These are phyloP conservation scores for Drosophila oshimai DNA, from an alignment of 1,140 invertebrate genomes.

Conservation along the genomic window DNA sequence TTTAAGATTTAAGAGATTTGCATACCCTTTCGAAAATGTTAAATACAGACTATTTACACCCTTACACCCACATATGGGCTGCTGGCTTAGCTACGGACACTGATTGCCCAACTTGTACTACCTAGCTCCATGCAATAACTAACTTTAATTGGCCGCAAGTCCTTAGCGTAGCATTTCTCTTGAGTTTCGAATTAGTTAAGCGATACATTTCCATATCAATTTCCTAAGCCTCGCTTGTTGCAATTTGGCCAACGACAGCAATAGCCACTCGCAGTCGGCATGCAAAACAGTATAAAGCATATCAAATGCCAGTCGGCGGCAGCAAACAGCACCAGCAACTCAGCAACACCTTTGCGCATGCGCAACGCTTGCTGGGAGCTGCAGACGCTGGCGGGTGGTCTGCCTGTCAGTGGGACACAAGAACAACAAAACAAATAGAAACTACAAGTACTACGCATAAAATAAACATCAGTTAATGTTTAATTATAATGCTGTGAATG, in stretches of 20 bases:
- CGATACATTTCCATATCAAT: slow-evolving; percentile 50
- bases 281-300: slow-evolving; percentile 59
- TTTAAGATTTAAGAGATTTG: too few relatives aligned
- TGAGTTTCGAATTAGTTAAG: slow-evolving; percentile 39
- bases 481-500: too few relatives aligned
- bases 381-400: slow-evolving; percentile 28
- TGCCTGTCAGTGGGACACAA: slow-evolving; percentile 18
- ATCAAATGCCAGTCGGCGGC: slow-evolving; percentile 48
- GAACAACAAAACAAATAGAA: not conserved
- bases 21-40: too few relatives aligned
- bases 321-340: not conserved
- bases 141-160: slow-evolving; percentile 37
- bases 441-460: not conserved
- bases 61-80: too few relatives aligned
- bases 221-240: slow-evolving; percentile 32
- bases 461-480: not conserved
- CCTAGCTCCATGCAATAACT: slow-evolving; percentile 7
- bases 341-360: slow-evolving; percentile 63
- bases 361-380: slow-evolving; percentile 30
- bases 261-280: slow-evolving; percentile 41
- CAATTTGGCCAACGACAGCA: slow-evolving; percentile 38
- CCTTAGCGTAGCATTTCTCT: slow-evolving; percentile 33
- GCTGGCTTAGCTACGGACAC: not conserved
- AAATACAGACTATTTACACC: too few relatives aligned
- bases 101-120: slow-evolving; percentile 17